Conservation (phyloP, 2,797 vertebrate genomes). For the Pangasius larnaudii region DNA sequence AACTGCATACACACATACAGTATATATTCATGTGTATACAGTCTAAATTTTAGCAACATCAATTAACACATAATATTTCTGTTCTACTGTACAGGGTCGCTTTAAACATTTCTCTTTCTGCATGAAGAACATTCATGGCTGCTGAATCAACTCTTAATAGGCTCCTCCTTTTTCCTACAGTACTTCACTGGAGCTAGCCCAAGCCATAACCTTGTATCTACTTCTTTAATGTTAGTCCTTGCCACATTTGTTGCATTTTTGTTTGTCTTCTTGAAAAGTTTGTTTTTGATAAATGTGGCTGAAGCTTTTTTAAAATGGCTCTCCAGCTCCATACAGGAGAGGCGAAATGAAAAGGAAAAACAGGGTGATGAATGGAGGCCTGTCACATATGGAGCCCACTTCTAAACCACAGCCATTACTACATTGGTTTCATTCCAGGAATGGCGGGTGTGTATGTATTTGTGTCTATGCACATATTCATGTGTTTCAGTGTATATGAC, state of each 20-base stretch:
- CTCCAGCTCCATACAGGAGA: slow-evolving; percentile 47
- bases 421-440: slow-evolving; percentile 55
- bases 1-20: neutral
- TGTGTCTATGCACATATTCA: slow-evolving; percentile 40
- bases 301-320: slow-evolving; percentile 48
- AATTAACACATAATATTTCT: neutral
- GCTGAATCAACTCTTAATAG: slow-evolving; percentile 44
- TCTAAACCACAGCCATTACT: slow-evolving; percentile 59
- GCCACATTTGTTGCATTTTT: slow-evolving; percentile 42
- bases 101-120: slow-evolving; percentile 28
- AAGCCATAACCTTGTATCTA: slow-evolving; percentile 36
- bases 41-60: neutral
- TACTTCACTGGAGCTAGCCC: slow-evolving; percentile 24
- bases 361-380: slow-evolving; percentile 57
- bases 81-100: slow-evolving; percentile 19
- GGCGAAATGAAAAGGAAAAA: slow-evolving; percentile 56
- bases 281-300: slow-evolving; percentile 49
- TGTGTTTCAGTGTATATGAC: slow-evolving; percentile 23
- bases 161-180: slow-evolving; percentile 35
- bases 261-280: slow-evolving; percentile 52
- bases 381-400: slow-evolving; percentile 57
- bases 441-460: slow-evolving; percentile 49
- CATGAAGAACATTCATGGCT: slow-evolving; percentile 38
- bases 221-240: slow-evolving; percentile 40
- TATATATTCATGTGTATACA: neutral